These are phyloP conservation scores for Orthosia incerta DNA, from an alignment of 2,888 invertebrate species.

Conservation along the genomic window DNA sequence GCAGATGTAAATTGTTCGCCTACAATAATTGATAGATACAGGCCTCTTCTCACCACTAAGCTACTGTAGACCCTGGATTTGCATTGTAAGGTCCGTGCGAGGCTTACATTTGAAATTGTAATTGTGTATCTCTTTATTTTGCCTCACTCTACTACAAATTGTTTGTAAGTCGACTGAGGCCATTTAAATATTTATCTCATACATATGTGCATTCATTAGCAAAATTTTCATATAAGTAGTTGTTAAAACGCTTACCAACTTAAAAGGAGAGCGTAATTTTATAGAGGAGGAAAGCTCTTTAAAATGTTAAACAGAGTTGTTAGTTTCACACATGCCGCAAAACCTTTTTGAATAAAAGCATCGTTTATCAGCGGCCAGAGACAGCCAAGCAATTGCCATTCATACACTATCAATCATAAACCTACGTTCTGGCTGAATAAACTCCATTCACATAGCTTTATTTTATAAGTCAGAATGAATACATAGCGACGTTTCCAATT, in stretches of 20 bases:
- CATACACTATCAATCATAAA: slow-evolving; percentile 53
- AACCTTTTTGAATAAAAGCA: slow-evolving; percentile 23
- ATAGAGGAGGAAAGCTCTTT: slow-evolving; percentile 25
- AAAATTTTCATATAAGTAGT: slow-evolving; percentile 35
- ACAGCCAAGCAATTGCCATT: slow-evolving; percentile 34
- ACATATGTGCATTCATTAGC: slow-evolving; percentile 54
- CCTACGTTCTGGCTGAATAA: slow-evolving; percentile 39
- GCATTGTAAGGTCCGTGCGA: slow-evolving; percentile 60
- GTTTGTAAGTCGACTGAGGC: slow-evolving; percentile 38
- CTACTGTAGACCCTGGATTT: slow-evolving; percentile 56
- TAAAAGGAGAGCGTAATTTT: slow-evolving; percentile 14
- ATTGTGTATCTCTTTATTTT: slow-evolving; percentile 59
- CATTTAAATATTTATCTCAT: slow-evolving; percentile 55
- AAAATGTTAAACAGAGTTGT: slow-evolving; percentile 7
- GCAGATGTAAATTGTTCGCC: slow-evolving; percentile 44
- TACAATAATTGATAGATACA: slow-evolving; percentile 47
- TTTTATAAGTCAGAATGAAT: slow-evolving; percentile 56
- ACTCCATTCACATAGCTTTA: slow-evolving; percentile 38
- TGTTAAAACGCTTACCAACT: slow-evolving; percentile 40
- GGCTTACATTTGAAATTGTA: slow-evolving; percentile 68
- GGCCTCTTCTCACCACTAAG: slow-evolving; percentile 24
- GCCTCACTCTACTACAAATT: slow-evolving; percentile 31
- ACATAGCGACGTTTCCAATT: slow-evolving; percentile 50
- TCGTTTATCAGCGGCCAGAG: slow-evolving; percentile 43
- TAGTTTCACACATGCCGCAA: slow-evolving; percentile 13